Evolutionary conservation across 2,888 invertebrate species (phyloP).

Genomic region (Phania funesta): DNA sequence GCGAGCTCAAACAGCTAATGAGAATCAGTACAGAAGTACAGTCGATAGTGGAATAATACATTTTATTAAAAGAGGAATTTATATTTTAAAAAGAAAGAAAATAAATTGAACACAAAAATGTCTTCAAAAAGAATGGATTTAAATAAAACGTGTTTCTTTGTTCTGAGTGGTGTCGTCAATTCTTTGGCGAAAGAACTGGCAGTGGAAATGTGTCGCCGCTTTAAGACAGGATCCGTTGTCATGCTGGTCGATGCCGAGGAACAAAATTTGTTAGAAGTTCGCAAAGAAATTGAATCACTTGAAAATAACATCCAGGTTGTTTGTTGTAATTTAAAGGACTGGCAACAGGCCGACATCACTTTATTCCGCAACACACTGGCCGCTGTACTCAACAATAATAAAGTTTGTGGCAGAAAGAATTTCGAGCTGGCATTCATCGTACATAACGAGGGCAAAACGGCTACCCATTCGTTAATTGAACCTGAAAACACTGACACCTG

Average conservation of each 20-base stretch:
- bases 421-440: conserved; percentile 75
- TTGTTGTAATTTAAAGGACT: conserved; percentile 69
- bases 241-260: conserved; percentile 89
- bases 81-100: background rate
- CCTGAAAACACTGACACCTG: conserved; percentile 73
- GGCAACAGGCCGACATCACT: conserved; percentile 60
- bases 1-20: background rate
- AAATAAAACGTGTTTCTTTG: conserved; percentile 83
- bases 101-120: conserved; percentile 67
- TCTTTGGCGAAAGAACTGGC: conserved; percentile 92
- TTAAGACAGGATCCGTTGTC: conserved; percentile 86
- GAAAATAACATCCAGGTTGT: conserved; percentile 81
- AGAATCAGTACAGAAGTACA: conserved; percentile 73
- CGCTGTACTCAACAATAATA: conserved; percentile 56
- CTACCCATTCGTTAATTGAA: conserved; percentile 74
- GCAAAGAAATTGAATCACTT: conserved; percentile 80
- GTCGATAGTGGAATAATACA: conserved; percentile 69
- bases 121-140: conserved; percentile 81
- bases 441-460: conserved; percentile 75
- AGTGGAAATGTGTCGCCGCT: conserved; percentile 84
- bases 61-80: conserved; percentile 20
- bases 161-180: conserved; percentile 92
- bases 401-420: conserved; percentile 25
- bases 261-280: conserved; percentile 84
- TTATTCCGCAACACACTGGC: conserved; percentile 68